These are phyloP conservation scores for Euphonia xanthogaster DNA, from an alignment of 2,797 vertebrate genomes.

Conservation along the genomic window DNA sequence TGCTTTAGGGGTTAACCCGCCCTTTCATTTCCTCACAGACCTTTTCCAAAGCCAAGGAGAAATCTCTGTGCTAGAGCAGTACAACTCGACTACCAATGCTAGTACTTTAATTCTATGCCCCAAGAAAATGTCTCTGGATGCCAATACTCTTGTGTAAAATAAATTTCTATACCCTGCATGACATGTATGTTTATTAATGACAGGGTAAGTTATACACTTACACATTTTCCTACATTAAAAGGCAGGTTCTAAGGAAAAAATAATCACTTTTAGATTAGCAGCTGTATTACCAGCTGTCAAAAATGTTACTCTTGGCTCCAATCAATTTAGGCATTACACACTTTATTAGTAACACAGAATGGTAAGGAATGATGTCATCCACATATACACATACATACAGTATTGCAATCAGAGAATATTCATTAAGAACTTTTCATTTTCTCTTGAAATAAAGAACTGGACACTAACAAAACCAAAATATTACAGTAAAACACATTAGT, in stretches of 20 bases:
- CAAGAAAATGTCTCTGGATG: neutral
- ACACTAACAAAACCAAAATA: neutral
- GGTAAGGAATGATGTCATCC: neutral
- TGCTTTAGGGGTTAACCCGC: neutral
- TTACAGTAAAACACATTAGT: neutral
- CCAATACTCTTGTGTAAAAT: neutral
- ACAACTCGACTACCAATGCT: neutral
- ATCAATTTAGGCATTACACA: neutral
- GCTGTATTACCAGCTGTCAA: neutral
- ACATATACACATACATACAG: neutral
- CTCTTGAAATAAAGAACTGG: neutral
- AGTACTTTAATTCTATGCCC: neutral
- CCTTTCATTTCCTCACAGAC: neutral
- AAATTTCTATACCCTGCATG: neutral
- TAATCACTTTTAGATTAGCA: neutral
- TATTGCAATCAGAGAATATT: neutral
- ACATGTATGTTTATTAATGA: neutral
- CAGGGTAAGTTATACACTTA: neutral
- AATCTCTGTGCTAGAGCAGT: neutral
- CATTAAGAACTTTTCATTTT: neutral
- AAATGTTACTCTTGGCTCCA: neutral
- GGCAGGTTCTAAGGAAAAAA: neutral
- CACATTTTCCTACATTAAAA: neutral
- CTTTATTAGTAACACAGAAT: conserved; percentile 6
- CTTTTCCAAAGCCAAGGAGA: neutral